Evolutionary conservation across 1,140 invertebrate genomes (phyloP), one percentile per base, ranked within the genome.

Genomic region (Sarcophaga bullata): DNA sequence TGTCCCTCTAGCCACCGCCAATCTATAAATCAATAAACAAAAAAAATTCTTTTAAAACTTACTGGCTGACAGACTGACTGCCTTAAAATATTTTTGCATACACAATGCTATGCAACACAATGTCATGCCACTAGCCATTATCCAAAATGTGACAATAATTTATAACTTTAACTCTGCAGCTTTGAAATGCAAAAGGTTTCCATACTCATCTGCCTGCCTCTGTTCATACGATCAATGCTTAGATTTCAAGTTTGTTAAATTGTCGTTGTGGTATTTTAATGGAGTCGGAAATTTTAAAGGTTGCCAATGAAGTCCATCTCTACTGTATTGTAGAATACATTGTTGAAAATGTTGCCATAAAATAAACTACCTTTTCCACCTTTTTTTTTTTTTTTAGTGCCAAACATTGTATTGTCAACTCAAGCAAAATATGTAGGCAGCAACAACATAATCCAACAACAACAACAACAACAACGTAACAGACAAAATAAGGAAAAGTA

Each of bases 221-320:
- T 25, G 6, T 19, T 37, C 25, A 37, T 37, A 37, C 19, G 62
- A 17, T 68, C 62, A 68, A 68, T 68, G 62, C 62, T 19, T 68
- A 68, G 62, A 68, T 68, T 68, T 68, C 62, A 68, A 6, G 19
- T n/a, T 68, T 68, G 62, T 68, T 68, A 19, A 68, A 19, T 68
- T 68, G 62, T 68, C 62, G 19, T 68, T 68, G n/a, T 68, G 62
- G 62, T 68, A 68, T 68, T 68, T 68, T 68, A 68, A 68, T 68
- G 62, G 62, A 68, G n/a, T 68, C 62, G 10, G n/a, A 37, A n/a
- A 68, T 68, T 68, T 68, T 68, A 68, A 68, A 68, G 62, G 62
- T 68, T 68, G 62, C 62, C 17, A 68, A 68, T 68, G 17, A 68
- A 17, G 62, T 68, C 25, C 25, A 37, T 37, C 8, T 25, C 62